Base-by-base conservation (phyloP, 2,113 vertebrate genomes). In the Zapornia atra region DNA sequence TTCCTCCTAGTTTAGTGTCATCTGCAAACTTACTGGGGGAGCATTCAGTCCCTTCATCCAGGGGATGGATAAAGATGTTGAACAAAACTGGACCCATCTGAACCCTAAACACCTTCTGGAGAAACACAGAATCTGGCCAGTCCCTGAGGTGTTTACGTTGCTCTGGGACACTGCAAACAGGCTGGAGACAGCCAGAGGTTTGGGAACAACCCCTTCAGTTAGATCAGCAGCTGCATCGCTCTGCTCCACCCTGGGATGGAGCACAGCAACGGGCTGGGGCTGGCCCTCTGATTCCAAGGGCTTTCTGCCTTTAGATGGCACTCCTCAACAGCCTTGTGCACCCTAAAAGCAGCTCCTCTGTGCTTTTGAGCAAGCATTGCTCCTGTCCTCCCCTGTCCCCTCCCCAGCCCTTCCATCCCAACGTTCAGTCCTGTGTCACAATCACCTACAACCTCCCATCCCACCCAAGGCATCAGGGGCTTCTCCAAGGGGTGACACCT, bases 221-320 rank as follows among this genome's bases (percentile, higher is more conserved):
- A 29, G 33, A 54, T 12, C 3, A 28, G 66, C 1, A 38, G 79
- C 61, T 79, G 68, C 87, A 46, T 2, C 70, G 5, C 75, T 34
- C 51, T 5, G 65, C 36, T 46, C 51, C 6, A 2, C 38, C 10
- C 14, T 12, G 44, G 1, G 2, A 9, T 1, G 31, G 78, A 6
- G 36, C 29, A 4, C 22, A 19, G 6, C 2, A 1, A 5, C 1
- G 5, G 10, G 29, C 38, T 13, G 28, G 48, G 1, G 12, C 4
- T 42, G 78, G 36, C 65, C 10, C 57, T 5, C 4, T 19, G 34
- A 11, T 46, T 66, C 79, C 59, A 9, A 42, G 44, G 82, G 20
- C 26, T 10, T 29, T 26, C 65, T 85, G 78, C 88, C 85, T 90
- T 79, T 68, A 88, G 85, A 40, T 82, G 93, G 82, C 75, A 68